Conservation (phyloP, 2,888 invertebrate species). For the Ectemnius cavifrons region DNA sequence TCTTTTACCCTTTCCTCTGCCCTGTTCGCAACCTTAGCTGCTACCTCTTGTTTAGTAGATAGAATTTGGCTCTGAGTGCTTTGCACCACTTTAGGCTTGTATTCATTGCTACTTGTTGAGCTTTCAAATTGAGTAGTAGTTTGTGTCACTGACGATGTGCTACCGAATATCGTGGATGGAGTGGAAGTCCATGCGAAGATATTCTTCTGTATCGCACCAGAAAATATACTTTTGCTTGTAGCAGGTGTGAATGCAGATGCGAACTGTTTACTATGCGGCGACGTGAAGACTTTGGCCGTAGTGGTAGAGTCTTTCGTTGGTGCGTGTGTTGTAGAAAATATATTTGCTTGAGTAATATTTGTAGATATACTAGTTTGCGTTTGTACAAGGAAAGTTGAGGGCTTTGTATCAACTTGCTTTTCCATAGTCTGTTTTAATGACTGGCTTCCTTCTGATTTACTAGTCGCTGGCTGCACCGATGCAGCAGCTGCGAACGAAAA, state of each 20-base stretch:
- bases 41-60: no score
- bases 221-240: conserved; percentile 56
- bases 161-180: conserved; percentile 30
- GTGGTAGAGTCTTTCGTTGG: conserved; percentile 19
- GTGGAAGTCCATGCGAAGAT: conserved; percentile 42
- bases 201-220: conserved; percentile 41
- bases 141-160: conserved; percentile 17
- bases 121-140: conserved; percentile 8
- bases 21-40: no score
- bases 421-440: neutral
- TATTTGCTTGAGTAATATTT: conserved; percentile 10
- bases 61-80: no score
- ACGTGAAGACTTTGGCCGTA: conserved; percentile 28
- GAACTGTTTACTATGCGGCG: neutral
- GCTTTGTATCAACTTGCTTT: conserved; percentile 9
- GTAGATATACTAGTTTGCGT: neutral
- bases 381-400: conserved; percentile 9
- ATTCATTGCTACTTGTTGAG: no score
- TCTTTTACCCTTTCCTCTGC: no score
- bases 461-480: neutral
- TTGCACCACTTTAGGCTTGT: no score
- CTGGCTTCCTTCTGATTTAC: neutral
- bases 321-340: conserved; percentile 11
- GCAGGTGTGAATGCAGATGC: conserved; percentile 42
- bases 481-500: neutral